Conservation (phyloP, 2,113 vertebrate species). For the Anas platyrhynchos region DNA sequence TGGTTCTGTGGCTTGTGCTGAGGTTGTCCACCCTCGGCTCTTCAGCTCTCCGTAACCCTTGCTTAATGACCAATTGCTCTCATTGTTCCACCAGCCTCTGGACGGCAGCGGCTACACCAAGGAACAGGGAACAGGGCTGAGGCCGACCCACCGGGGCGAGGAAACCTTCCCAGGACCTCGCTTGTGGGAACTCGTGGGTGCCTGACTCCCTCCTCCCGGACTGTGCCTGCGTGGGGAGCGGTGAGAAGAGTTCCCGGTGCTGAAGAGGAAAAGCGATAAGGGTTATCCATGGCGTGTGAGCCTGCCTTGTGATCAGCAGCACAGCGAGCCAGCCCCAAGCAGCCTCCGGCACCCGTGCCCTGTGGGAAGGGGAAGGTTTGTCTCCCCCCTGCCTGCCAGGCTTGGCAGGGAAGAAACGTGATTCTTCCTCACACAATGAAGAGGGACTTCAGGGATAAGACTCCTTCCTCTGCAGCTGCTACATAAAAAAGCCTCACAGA, state of each 20-base stretch:
- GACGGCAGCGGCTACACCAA: no score
- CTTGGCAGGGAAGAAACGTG: neutral
- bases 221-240: fast-evolving
- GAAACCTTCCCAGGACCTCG: neutral
- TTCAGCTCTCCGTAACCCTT: neutral
- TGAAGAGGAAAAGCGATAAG: neutral
- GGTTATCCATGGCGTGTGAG: neutral
- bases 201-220: neutral
- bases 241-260: neutral
- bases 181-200: neutral
- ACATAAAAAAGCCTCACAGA: neutral
- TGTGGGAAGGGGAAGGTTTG: neutral
- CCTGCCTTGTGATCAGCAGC: neutral
- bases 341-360: neutral
- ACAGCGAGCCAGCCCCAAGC: neutral
- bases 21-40: neutral
- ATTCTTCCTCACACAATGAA: neutral
- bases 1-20: neutral
- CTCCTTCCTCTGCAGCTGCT: neutral
- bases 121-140: neutral
- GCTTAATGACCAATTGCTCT: fast-evolving
- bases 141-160: neutral
- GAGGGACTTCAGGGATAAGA: neutral
- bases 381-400: neutral
- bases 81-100: neutral